Base-by-base conservation (phyloP, 2,888 invertebrate species). In the Euproctis similis region DNA sequence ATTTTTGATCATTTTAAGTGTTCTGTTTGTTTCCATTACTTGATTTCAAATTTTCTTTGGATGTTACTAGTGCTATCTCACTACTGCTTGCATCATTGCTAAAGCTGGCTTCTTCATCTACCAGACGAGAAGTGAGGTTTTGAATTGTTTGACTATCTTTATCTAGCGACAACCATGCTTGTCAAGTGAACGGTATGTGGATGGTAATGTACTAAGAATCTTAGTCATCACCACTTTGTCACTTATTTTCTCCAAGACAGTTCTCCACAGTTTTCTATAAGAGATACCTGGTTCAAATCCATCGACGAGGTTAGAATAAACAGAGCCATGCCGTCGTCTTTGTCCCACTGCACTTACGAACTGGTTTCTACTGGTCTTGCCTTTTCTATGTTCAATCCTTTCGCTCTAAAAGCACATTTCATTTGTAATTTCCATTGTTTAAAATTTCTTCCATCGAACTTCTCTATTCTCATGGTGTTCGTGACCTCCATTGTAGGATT, bases 391-490 rank as follows among this genome's bases (percentile, higher is more conserved):
- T 41, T 28, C 1, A 41, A 29, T 3, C 37, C 36, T 18, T 41
- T 43, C 12, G 39, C 39, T 21, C 34, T 11, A 8, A 44, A 22
- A 2, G 42, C 42, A 26, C 44, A 40, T 24, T 40, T 40, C 3
- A 41, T 11, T 28, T 42, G 17, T 6, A 25, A 25, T 21, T 13
- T 13, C 17, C 8, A 25, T 13, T 18, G 41, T 18, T 23, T 23
- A 12, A 39, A 39, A 12, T 39, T 33, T 12, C 17, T 28, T 6
- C 33, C 39, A 22, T 35, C 28, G n/a, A 32, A 25, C 17, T 32
- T 28, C 2, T 32, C 31, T 10, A 24, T 19, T 24, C 16, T 31
- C 24, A 31, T 31, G 1, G 26, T n/a, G 7, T 26, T 27, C n/a
- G 19, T 12, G 7, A 26, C 22, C 19, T 26, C 26, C 26, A 31